Base-by-base conservation (phyloP, 2,797 vertebrate species). In the Gephyroberyx darwinii region DNA sequence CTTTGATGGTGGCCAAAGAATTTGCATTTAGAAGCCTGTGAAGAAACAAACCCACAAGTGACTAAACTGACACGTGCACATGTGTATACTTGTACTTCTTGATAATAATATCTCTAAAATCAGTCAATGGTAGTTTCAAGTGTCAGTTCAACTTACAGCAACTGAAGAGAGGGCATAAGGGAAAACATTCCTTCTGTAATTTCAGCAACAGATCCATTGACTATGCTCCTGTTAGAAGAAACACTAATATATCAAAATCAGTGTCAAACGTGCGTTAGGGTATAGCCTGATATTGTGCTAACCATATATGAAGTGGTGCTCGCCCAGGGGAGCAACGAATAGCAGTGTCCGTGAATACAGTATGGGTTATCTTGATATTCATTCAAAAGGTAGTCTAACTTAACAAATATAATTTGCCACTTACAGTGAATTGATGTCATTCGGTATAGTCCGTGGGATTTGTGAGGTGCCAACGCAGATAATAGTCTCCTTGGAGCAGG, bases 171-270 rank as follows among this genome's bases (percentile, higher is more conserved):
- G 59, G 98, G 97, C 93, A 99, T 94, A 47, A 98, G 96, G 30
- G 96, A 94, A 91, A 99, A 99, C 95, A 97, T 97, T 54, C 95
- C 96, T 88, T 98, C 97, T 87, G 96, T 95, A 78, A 99, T 95
- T 92, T 98, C 96, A 5, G 91, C 89, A 70, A 98, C 95, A 4
- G 95, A 98, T 77, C 96, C 97, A 90, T 99, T 99, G 1, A 99
- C 96, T 75, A 99, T 90, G 88, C 97, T 99, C 94, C 97, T 99
- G 87, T 16, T 71, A 78, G 66, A 39, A 52, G 8, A 76, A 53
- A 68, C 33, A 77, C 65, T 85, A 0, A 70, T 31, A 78, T 50
- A 74, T 60, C 58, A 75, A 14, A 47, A 74, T 60, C 62, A 75
- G 48, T 82, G 77, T 65, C 45, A 53, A 54, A 60, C 45, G 61